Evolutionary conservation across 2,113 vertebrate genomes (phyloP).

Genomic region (Aspiorhynchus laticeps): DNA sequence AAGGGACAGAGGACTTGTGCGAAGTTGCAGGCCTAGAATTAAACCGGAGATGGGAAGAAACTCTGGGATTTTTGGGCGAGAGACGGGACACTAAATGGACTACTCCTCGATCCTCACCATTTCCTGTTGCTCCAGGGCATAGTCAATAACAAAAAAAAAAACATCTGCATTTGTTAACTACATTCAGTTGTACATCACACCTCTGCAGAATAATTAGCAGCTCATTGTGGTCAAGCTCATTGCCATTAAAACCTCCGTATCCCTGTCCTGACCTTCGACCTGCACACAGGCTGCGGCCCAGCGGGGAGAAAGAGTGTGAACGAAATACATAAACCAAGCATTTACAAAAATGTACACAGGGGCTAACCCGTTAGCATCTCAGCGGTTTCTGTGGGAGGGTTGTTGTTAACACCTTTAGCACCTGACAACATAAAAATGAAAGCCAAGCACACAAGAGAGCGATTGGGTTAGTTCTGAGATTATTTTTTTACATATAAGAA

Average conservation of each 20-base stretch:
- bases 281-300: not conserved
- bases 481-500: not conserved
- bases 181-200: slow-evolving; percentile 10
- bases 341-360: not conserved
- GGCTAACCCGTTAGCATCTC: not conserved
- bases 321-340: not conserved
- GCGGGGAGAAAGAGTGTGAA: not conserved
- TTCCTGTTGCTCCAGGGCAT: slow-evolving; percentile 15
- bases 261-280: not conserved
- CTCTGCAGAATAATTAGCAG: slow-evolving; percentile 16
- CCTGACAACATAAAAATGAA: not conserved
- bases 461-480: not conserved
- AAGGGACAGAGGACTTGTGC: slow-evolving; percentile 5
- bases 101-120: not conserved
- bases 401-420: slow-evolving; percentile 21
- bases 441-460: not conserved
- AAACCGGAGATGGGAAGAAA: not conserved
- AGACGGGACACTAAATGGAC: not conserved
- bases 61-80: not conserved
- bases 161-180: not conserved
- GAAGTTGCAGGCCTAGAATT: slow-evolving; percentile 18
- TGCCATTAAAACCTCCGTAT: not conserved
- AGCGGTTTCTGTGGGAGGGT: not conserved
- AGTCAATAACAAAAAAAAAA: not conserved
- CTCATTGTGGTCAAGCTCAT: not conserved